Percentiles rank a stretch among this genome's conserved stretches.
phyloP scores from a whole-genome alignment of 2,797 vertebrate species.

The Xyrichtys novacula region DNA sequence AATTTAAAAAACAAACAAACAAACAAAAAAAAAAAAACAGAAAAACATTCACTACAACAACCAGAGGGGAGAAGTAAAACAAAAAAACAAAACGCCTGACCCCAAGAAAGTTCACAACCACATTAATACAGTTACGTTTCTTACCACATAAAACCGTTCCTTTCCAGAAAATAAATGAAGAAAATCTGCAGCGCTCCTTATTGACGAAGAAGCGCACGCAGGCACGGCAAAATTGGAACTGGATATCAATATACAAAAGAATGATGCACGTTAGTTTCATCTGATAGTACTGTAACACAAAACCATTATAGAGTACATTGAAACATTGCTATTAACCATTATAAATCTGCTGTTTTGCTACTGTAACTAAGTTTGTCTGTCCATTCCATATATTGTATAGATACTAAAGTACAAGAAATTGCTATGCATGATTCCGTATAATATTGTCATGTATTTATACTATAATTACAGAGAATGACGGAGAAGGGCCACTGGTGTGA shows the following conservation, averaged over 20 bases:
- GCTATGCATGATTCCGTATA: constrained; percentile 87
- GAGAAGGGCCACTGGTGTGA: constrained; percentile 84
- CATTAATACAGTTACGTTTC: constrained; percentile 86
- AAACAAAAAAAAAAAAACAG: constrained; percentile 67
- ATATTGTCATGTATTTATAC: constrained; percentile 86
- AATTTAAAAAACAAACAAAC: constrained; percentile 71
- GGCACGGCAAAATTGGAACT: constrained; percentile 87
- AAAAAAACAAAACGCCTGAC: constrained; percentile 74
- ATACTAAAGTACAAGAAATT: constrained; percentile 89
- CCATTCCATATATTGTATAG: constrained; percentile 91
- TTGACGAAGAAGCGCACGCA: constrained; percentile 73
- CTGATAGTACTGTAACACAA: constrained; percentile 90
- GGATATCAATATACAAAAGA: constrained; percentile 87
- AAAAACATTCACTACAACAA: constrained; percentile 84
- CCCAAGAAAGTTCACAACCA: constrained; percentile 87
- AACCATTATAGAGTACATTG: constrained; percentile 87
- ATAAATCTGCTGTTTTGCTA: constrained; percentile 89
- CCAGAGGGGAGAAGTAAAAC: constrained; percentile 43
- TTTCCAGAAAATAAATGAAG: constrained; percentile 62
- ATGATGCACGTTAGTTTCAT: constrained; percentile 87
- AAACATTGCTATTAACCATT: constrained; percentile 85
- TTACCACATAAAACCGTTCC: constrained; percentile 82
- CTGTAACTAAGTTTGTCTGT: constrained; percentile 91
- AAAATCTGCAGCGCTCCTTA: constrained; percentile 76
- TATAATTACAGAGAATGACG: constrained; percentile 84